Evolutionary conservation across 2,888 invertebrate genomes (phyloP), one percentile per base, ranked within the genome.

Genomic region (Conops quadrifasciatus): DNA sequence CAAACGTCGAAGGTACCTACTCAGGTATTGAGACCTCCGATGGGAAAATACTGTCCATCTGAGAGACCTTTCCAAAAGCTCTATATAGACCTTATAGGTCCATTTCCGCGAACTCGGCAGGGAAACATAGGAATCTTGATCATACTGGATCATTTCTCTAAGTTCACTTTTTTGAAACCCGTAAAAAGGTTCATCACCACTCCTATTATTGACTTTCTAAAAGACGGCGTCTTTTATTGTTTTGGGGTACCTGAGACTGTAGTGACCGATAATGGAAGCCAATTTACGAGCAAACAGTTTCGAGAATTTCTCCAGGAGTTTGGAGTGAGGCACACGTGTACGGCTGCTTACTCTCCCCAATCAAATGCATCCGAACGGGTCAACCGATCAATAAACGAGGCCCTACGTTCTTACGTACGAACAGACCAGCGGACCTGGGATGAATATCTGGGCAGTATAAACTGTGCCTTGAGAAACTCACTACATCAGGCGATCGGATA

Each of bases 351-450:
- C 30, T 67, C 73, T 11, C 73, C 71, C 2, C 73, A 56, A 13
- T n/a, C 53, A 2, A 56, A 56, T 56, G 19, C 56, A 11, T 56
- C 56, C 56, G 24, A 56, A 19, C 24, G 56, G 13, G 56, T 56
- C 3, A 73, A 71, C 47, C 68, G 71, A 1, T 73, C 73, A 9
- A 58, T 73, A 16, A 71, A 66, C 13, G 53, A n/a, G 53, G 53
- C 53, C 13, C 21, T 56, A 4, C 19, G 69, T 19, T 24, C 74
- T 3, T 71, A 65, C 49, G 21, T 56, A 56, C 19, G 53, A 2
- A n/a, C 15, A 11, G 21, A 56, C 21, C 53, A 56, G 19, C 4
- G 53, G 3, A 21, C 19, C 2, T 56, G 53, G 53, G 19, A 56
- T 24, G 19, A 21, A 13, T 21, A 56, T 13, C 53, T 56, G 11